Evolutionary conservation across 2,888 invertebrate genomes (phyloP), one percentile per base, ranked within the genome.

Genomic region (Agrotis exclamationis): DNA sequence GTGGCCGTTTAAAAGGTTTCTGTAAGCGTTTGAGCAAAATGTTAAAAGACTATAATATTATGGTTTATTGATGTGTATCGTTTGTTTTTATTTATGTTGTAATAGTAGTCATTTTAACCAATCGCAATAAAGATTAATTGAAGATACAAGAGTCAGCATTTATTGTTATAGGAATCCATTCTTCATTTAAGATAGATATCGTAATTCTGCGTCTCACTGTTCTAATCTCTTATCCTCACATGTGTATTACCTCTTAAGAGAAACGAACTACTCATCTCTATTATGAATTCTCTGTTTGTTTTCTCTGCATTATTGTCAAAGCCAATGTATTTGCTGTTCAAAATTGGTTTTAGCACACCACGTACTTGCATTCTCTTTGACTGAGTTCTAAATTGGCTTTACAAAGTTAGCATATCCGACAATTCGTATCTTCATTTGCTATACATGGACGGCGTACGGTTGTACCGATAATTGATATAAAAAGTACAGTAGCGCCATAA

Each of bases 1-100:
- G 47, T 50, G 58, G 18, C 20, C 50, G 22, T 74, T 76, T 66
- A 63, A 60, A 80, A 47, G 22, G 59, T 67, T 50, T 56, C 56
- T 58, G 45, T 50, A 45, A 60, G 24, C 14, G 48, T 56, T 58
- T 16, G 24, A 24, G 24, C 48, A 53, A 65, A 65, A 39, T 57
- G 24, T 58, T 62, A 54, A 33, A 59, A 53, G 0, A 13, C n/a
- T 28, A 51, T 76, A 68, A 57, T 51, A 57, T 67, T 4, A 24
- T 28, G 13, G 14, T 51, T 50, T 57, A 69, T 53, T 44, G 14
- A 3, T 44, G 50, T 2, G 6, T 14, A 9, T 58, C 47, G n/a
- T 62, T 51, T 53, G 22, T 24, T 57, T 51, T 62, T 58, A 57
- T 62, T 51, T 20, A 18, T 47, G 3, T 47, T 47, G 9, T 20